Evolutionary conservation across 2,797 vertebrate genomes (phyloP).

Genomic region (Parauchenoglanis ngamensis): DNA sequence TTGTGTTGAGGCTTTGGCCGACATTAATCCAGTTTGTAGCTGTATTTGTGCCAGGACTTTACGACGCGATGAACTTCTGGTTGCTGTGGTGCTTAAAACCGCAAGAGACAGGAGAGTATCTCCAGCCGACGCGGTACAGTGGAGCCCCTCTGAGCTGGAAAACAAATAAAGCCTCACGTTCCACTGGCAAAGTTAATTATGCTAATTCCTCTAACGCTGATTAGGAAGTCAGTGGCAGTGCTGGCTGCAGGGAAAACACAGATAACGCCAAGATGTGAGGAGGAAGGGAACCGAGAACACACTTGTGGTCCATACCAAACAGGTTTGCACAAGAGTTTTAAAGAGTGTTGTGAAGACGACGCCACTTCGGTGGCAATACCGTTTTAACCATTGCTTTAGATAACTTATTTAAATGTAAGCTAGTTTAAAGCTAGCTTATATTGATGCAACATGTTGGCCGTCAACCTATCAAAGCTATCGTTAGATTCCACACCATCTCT

Average conservation of each 20-base stretch:
- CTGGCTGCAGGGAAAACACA: constrained; percentile 67
- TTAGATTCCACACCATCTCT: background rate
- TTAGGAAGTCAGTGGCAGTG: constrained; percentile 77
- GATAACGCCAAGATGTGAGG: constrained; percentile 73
- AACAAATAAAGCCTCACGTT: constrained; percentile 76
- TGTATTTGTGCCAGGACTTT: background rate
- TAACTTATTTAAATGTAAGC: background rate
- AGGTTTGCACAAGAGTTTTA: background rate
- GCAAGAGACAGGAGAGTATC: constrained; percentile 9
- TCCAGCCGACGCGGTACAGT: constrained; percentile 21
- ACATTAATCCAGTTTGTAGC: background rate
- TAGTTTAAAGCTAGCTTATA: background rate
- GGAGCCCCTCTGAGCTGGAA: constrained; percentile 64
- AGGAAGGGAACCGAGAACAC: constrained; percentile 54
- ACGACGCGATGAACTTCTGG: background rate
- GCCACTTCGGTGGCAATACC: background rate
- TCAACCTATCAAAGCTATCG: background rate
- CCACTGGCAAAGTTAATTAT: constrained; percentile 76
- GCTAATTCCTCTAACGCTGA: constrained; percentile 78
- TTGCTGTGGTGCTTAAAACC: constrained; percentile 16
- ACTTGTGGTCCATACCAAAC: background rate
- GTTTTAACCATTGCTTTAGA: too few relatives aligned
- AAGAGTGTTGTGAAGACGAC: background rate
- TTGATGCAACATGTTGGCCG: background rate
- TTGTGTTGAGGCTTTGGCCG: background rate